Evolutionary conservation across 2,888 invertebrate genomes (phyloP).

Genomic region (Tipula unca): DNA sequence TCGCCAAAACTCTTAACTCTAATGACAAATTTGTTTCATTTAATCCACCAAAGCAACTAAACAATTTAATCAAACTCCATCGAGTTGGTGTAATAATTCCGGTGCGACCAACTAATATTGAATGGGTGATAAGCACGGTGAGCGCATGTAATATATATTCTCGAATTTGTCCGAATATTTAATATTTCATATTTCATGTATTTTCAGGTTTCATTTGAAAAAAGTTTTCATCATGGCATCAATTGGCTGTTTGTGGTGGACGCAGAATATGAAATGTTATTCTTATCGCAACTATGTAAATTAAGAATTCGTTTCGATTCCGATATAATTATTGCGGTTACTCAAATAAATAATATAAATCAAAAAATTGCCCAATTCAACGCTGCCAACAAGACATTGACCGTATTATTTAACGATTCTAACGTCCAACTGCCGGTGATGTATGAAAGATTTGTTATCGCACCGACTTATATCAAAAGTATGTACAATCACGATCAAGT

Average conservation of each 20-base stretch:
- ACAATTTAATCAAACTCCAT: neutral
- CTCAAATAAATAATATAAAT: neutral
- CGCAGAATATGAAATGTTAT: neutral
- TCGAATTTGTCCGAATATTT: neutral
- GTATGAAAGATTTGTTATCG: neutral
- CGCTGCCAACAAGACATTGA: neutral
- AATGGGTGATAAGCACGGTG: neutral
- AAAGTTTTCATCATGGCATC: neutral
- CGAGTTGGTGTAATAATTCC: neutral
- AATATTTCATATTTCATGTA: neutral
- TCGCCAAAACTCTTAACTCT: neutral
- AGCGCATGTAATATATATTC: too few species aligned
- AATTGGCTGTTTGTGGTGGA: slow-evolving; percentile 15
- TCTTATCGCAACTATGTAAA: neutral
- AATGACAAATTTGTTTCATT: neutral
- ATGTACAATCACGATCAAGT: neutral
- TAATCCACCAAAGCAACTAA: neutral
- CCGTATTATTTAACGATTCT: neutral
- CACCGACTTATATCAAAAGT: neutral
- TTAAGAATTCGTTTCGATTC: neutral
- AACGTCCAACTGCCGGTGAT: neutral
- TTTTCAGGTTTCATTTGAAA: neutral
- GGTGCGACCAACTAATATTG: neutral
- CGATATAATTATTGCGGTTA: neutral
- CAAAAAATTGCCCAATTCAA: neutral